A percentile compares a stretch with the other conserved stretches of the same genome.
phyloP scores from a whole-genome alignment of 2,888 invertebrate genomes.

The Eupithecia tripunctaria region DNA sequence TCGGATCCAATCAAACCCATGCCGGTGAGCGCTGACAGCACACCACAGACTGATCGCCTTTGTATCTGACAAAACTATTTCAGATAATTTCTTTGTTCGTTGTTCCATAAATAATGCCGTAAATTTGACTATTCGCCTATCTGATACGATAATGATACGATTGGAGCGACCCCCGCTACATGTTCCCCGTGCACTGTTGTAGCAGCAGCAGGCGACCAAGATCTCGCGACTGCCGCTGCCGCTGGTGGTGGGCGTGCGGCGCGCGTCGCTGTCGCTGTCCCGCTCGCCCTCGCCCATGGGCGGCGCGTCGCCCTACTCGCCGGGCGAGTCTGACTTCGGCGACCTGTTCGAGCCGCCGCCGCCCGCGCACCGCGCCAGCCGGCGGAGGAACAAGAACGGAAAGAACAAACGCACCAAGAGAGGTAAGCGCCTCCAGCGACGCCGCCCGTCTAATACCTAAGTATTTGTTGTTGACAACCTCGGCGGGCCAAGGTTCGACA shows the following conservation, averaged over 20 bases:
- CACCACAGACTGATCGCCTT: not conserved
- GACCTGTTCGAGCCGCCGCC: constrained; percentile 92
- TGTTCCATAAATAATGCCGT: too few species aligned
- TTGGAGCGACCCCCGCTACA: too few species aligned
- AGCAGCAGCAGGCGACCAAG: constrained; percentile 47
- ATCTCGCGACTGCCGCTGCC: constrained; percentile 68
- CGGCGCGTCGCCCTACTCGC: constrained; percentile 91
- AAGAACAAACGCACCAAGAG: constrained; percentile 69
- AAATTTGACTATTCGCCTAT: too few species aligned
- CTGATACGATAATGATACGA: too few species aligned
- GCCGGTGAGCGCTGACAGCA: too few species aligned
- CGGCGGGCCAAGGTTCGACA: too few species aligned
- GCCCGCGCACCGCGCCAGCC: not conserved
- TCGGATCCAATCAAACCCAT: constrained; percentile 85
- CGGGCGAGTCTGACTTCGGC: constrained; percentile 94
- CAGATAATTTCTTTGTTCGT: too few species aligned
- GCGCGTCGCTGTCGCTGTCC: constrained; percentile 86
- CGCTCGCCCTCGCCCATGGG: constrained; percentile 69
- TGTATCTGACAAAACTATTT: too few species aligned
- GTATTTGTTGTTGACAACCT: too few species aligned
- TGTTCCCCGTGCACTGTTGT: not conserved
- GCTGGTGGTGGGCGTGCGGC: constrained; percentile 56
- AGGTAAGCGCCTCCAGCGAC: constrained; percentile 45
- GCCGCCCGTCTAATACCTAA: not conserved
- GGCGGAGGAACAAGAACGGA: constrained; percentile 86